Evolutionary conservation across 2,797 vertebrate genomes (phyloP).

Genomic region (Siniperca scherzeri): DNA sequence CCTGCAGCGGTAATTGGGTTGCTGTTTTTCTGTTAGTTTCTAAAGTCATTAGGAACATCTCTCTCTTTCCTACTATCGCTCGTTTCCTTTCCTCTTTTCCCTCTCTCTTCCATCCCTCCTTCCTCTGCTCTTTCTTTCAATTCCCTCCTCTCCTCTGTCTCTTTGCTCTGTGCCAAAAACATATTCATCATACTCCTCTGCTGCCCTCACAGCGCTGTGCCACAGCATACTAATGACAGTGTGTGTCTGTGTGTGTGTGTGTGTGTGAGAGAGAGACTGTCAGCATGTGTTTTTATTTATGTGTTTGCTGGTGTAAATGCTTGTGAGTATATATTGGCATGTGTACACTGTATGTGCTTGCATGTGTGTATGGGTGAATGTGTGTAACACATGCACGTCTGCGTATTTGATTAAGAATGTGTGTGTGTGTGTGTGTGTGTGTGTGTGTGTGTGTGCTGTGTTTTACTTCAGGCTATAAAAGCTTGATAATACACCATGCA

Average conservation of each 20-base stretch:
- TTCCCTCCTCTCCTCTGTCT: constrained; percentile 72
- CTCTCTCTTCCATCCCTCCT: constrained; percentile 47
- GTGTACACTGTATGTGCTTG: constrained; percentile 34
- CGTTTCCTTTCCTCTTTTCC: constrained; percentile 42
- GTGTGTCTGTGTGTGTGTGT: constrained; percentile 55
- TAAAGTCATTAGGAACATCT: constrained; percentile 78
- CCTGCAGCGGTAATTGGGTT: constrained; percentile 75
- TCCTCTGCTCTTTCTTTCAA: constrained; percentile 71
- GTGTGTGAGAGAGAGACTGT: constrained; percentile 41
- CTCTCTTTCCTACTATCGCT: constrained; percentile 44
- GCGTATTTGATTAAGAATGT: constrained; percentile 58
- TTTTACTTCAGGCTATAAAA: constrained; percentile 76
- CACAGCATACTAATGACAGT: constrained; percentile 80
- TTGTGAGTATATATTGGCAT: constrained; percentile 53
- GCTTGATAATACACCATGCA: constrained; percentile 81
- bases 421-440: constrained; percentile 49
- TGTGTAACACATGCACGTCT: constrained; percentile 37
- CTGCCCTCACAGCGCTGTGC: constrained; percentile 78
- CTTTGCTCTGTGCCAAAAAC: constrained; percentile 81
- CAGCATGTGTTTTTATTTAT: constrained; percentile 66
- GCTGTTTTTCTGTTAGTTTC: constrained; percentile 74
- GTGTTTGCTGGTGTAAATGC: constrained; percentile 66
- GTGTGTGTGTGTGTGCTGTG: constrained; percentile 58
- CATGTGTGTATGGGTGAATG: constrained; percentile 32
- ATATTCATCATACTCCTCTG: constrained; percentile 84